These are phyloP conservation scores for Falco biarmicus DNA, from an alignment of 2,797 vertebrate genomes.

Conservation along the genomic window DNA sequence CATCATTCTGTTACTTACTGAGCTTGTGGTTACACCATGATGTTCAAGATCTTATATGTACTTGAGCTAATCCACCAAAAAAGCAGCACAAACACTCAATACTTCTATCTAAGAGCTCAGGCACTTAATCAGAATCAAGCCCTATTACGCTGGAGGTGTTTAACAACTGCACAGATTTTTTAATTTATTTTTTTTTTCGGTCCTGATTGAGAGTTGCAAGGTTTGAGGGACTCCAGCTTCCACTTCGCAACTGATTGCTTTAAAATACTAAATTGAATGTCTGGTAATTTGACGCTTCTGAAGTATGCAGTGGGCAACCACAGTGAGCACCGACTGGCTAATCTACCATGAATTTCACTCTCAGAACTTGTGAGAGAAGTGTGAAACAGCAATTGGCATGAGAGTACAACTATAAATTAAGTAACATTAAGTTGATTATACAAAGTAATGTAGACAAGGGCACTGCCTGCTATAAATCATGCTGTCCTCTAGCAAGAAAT, in stretches of 20 bases:
- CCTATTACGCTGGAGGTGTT: neutral
- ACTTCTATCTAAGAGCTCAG: neutral
- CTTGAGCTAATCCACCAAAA: neutral
- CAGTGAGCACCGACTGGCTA: neutral
- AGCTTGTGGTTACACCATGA: neutral
- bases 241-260: neutral
- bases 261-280: neutral
- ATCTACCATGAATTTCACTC: neutral
- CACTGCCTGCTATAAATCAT: neutral
- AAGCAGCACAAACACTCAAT: neutral
- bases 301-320: neutral
- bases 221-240: neutral
- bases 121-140: neutral
- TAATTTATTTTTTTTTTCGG: neutral
- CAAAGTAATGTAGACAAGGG: neutral
- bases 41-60: neutral
- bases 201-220: neutral
- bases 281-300: rapidly evolving
- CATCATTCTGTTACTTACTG: neutral
- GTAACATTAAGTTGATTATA: neutral
- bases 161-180: neutral
- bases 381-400: neutral
- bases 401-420: neutral
- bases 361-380: neutral
- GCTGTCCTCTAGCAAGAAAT: neutral